phyloP scores from a whole-genome alignment of 2,113 vertebrate species.

The Danionella cerebrum region DNA sequence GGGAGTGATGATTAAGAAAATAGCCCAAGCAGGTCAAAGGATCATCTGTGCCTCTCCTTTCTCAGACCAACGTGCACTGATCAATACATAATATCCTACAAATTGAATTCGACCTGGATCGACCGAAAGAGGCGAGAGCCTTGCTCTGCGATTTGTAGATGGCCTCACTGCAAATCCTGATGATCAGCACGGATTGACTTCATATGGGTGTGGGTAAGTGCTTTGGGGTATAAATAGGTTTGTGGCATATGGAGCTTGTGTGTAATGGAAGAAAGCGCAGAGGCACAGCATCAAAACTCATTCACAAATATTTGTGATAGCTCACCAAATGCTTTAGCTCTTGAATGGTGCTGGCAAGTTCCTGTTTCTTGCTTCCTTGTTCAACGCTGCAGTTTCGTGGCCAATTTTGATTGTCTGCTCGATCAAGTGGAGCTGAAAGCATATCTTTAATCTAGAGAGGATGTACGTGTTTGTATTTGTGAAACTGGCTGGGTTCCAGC shows the following conservation, averaged over 20 bases:
- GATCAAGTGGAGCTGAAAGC: too few relatives aligned
- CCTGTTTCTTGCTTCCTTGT: slow-evolving; percentile 47
- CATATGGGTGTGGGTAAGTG: neutral
- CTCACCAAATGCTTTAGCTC: neutral
- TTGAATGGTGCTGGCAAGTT: slow-evolving; percentile 1
- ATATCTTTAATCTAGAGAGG: slow-evolving; percentile 13
- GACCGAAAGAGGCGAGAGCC: slow-evolving; percentile 57
- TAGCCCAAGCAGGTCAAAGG: slow-evolving; percentile 58
- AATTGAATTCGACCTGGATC: slow-evolving; percentile 77
- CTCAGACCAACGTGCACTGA: slow-evolving; percentile 47
- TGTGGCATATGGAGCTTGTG: neutral
- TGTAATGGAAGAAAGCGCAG: neutral
- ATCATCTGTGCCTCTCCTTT: slow-evolving; percentile 43
- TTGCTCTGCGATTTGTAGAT: slow-evolving; percentile 54
- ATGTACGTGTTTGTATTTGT: slow-evolving; percentile 31
- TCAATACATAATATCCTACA: slow-evolving; percentile 79
- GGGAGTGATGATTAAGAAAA: slow-evolving; percentile 49
- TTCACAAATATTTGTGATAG: neutral
- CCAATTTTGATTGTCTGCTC: too few relatives aligned
- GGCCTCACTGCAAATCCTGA: slow-evolving; percentile 63
- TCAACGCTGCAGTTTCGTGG: too few relatives aligned
- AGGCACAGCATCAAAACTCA: neutral
- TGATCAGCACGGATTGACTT: slow-evolving; percentile 47
- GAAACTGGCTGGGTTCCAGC: slow-evolving; percentile 29
- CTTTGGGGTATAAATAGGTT: neutral